phyloP scores from a whole-genome alignment of 2,797 vertebrate species.

The Merluccius polli region DNA sequence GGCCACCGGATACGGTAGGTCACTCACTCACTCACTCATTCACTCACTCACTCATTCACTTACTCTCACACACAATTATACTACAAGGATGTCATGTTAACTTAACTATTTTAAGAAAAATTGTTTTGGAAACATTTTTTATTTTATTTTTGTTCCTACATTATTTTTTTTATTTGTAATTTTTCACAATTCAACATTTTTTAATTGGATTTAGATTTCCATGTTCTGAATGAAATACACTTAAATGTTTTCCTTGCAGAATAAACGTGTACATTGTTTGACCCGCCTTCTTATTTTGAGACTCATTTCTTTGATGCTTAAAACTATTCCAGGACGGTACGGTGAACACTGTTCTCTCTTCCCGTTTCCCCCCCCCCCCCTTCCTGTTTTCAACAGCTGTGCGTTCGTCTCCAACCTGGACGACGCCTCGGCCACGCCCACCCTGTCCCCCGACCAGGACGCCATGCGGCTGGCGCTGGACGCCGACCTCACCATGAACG shows the following conservation, averaged over 20 bases:
- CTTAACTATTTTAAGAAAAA: too few species aligned
- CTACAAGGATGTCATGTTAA: neutral
- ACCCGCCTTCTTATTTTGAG: neutral
- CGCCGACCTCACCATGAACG: conserved; percentile 84
- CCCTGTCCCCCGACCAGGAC: conserved; percentile 52
- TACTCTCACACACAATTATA: neutral
- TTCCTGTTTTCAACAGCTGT: conserved; percentile 81
- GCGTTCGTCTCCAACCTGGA: conserved; percentile 84
- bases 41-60: too few species aligned
- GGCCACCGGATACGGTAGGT: conserved; percentile 87
- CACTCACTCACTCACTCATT: neutral
- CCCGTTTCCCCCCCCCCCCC: too few species aligned
- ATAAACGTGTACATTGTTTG: neutral
- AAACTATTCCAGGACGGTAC: neutral
- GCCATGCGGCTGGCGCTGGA: conserved; percentile 74
- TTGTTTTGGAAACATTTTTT: too few species aligned
- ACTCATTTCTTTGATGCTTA: neutral
- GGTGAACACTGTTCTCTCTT: neutral
- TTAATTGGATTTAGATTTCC: neutral
- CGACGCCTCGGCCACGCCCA: conserved; percentile 60
- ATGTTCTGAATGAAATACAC: neutral
- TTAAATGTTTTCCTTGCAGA: neutral
- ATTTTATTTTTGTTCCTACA: too few species aligned
- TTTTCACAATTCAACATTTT: too few species aligned
- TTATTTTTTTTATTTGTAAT: too few species aligned